These are phyloP conservation scores for Brachionus rubens DNA, from an alignment of 1,140 invertebrate genomes.

Conservation along the genomic window DNA sequence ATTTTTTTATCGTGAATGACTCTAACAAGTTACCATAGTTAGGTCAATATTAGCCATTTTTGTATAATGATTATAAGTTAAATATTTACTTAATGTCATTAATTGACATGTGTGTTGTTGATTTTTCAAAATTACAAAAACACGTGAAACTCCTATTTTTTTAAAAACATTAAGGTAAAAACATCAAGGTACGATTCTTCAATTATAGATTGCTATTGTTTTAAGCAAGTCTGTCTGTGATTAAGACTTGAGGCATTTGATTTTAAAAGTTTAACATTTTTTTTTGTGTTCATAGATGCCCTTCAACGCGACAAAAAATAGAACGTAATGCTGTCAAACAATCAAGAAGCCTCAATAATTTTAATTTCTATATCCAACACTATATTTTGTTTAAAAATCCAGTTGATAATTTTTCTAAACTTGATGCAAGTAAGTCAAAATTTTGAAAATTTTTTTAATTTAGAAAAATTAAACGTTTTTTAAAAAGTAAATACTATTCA, in stretches of 20 bases:
- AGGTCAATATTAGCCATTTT: too few relatives aligned
- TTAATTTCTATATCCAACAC: slow-evolving; percentile 28
- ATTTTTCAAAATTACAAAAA: too few relatives aligned
- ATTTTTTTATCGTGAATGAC: too few relatives aligned
- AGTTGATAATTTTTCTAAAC: slow-evolving; percentile 27
- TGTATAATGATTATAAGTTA: too few relatives aligned
- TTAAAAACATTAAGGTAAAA: not conserved
- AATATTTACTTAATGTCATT: too few relatives aligned
- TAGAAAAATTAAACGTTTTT: not conserved
- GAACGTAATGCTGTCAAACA: not conserved
- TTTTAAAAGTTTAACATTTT: not conserved
- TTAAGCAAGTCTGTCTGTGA: not conserved
- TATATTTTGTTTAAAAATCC: slow-evolving; percentile 15
- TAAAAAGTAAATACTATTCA: slow-evolving; percentile 4
- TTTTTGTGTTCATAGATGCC: too few relatives aligned
- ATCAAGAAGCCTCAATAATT: not conserved
- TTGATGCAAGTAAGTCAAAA: slow-evolving; percentile 18
- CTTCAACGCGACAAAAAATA: not conserved
- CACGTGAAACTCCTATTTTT: not conserved
- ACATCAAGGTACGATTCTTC: too few relatives aligned
- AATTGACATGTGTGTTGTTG: too few relatives aligned
- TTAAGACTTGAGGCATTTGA: not conserved
- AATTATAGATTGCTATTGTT: too few relatives aligned
- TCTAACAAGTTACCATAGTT: too few relatives aligned
- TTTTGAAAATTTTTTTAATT: not conserved